Evolutionary conservation across 2,888 invertebrate genomes (phyloP).

Genomic region (Cryptocephalus primarius): DNA sequence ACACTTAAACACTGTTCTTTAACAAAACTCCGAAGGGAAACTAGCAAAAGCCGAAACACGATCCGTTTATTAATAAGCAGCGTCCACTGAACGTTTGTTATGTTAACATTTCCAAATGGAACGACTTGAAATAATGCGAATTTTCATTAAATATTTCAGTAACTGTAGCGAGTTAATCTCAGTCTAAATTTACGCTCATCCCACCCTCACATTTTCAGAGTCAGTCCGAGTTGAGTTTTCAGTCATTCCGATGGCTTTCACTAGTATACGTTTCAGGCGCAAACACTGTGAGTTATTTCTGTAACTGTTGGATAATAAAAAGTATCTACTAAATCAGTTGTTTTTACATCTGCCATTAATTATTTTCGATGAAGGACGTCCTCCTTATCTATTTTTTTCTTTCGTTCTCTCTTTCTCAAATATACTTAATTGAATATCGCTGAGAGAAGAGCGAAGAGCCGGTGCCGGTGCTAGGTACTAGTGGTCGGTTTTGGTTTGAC

Average conservation of each 20-base stretch:
- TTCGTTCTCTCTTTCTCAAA: too few relatives aligned
- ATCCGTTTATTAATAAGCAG: constrained; percentile 9
- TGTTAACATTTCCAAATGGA: constrained; percentile 23
- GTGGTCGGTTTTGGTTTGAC: too few relatives aligned
- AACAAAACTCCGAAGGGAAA: too few relatives aligned
- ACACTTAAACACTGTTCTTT: too few relatives aligned
- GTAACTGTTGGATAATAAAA: constrained; percentile 6
- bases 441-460: too few relatives aligned
- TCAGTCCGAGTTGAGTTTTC: constrained; percentile 15
- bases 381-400: constrained; percentile 8
- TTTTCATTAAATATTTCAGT: constrained; percentile 33
- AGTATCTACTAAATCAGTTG: constrained; percentile 13
- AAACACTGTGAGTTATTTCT: background rate
- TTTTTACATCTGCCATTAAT: constrained; percentile 16
- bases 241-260: constrained; percentile 2
- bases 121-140: constrained; percentile 31
- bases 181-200: constrained; percentile 35
- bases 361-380: constrained; percentile 11
- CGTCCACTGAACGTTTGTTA: constrained; percentile 14
- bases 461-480: too few relatives aligned
- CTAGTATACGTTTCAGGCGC: background rate
- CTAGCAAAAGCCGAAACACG: constrained; percentile 3
- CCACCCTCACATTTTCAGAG: constrained; percentile 34
- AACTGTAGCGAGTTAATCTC: constrained; percentile 33
- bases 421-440: too few relatives aligned